Conservation (phyloP, 2,797 vertebrate species). For the Halcyon badia region DNA sequence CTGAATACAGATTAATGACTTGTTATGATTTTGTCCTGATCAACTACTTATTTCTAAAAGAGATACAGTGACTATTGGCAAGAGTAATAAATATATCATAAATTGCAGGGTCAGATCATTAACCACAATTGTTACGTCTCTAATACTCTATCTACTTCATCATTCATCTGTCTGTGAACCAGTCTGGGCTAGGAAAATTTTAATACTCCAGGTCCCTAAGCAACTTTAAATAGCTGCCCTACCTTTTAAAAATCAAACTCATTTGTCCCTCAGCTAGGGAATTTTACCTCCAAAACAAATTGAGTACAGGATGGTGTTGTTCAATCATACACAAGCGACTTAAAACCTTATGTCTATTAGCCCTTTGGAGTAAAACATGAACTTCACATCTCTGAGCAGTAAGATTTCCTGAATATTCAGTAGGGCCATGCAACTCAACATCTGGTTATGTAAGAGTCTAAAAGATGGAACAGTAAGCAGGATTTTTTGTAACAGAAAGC, state of each 20-base stretch:
- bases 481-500: neutral
- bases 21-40: neutral
- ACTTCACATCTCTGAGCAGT: neutral
- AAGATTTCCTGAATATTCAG: neutral
- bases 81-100: neutral
- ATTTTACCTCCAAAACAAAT: neutral
- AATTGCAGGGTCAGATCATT: neutral
- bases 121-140: neutral
- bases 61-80: neutral
- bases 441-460: neutral
- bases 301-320: neutral
- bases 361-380: neutral
- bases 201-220: neutral
- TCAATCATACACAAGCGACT: neutral
- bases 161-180: neutral
- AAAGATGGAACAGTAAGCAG: neutral
- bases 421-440: neutral
- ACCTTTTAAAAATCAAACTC: neutral
- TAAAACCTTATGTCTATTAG: neutral
- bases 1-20: neutral
- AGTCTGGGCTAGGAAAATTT: neutral
- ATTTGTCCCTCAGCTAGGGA: neutral
- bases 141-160: neutral
- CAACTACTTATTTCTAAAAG: neutral
- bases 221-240: neutral